A percentile compares a stretch with the other conserved stretches of the same genome.
Conservation (phyloP, 2,888 invertebrate species). For the Meghimatium bilineatum region DNA sequence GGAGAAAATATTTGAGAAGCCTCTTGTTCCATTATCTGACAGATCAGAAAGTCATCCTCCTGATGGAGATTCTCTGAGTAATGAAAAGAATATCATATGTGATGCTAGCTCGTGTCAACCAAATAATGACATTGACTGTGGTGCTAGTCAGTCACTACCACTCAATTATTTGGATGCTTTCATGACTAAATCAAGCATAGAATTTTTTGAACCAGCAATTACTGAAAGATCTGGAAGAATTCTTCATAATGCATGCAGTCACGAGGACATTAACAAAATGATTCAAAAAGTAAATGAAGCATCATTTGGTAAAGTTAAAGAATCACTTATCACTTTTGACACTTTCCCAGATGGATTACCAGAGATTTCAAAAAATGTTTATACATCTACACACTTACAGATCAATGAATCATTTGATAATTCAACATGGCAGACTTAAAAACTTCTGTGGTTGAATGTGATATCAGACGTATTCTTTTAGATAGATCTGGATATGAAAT, state of each 20-base stretch:
- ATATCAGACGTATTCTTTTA: too few species aligned
- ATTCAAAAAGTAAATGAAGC: neutral
- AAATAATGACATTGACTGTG: neutral
- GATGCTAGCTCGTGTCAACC: neutral
- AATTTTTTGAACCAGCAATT: neutral
- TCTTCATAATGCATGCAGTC: neutral
- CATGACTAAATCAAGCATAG: conserved; percentile 13
- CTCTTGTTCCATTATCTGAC: conserved; percentile 26
- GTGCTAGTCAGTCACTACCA: neutral
- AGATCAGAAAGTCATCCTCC: conserved; percentile 32
- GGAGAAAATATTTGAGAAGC: neutral
- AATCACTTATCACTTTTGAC: neutral
- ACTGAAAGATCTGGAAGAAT: neutral
- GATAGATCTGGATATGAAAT: too few species aligned
- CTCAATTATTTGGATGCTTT: neutral
- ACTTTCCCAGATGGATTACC: too few species aligned
- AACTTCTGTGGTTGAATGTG: too few species aligned
- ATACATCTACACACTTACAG: neutral
- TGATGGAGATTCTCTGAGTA: conserved; percentile 39
- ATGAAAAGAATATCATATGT: conserved; percentile 35
- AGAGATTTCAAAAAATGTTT: neutral
- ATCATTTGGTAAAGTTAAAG: neutral
- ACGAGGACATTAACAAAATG: neutral
- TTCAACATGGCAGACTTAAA: neutral
- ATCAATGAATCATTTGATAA: neutral